Evolutionary conservation across 2,113 vertebrate species (phyloP).

Genomic region (Phocoena sinus): DNA sequence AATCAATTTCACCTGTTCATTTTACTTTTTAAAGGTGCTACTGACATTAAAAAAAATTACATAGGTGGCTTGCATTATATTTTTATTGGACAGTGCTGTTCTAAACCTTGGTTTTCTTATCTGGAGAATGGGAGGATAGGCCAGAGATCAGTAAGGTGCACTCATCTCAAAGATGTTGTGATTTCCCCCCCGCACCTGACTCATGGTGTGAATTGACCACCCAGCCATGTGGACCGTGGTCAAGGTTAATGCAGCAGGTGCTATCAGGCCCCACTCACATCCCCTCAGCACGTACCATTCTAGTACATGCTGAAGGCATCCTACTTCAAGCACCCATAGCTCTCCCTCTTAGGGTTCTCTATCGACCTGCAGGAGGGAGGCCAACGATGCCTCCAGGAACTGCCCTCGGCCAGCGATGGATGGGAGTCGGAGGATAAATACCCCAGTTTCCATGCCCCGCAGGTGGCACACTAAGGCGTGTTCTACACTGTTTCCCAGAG

Average conservation of each 20-base stretch:
- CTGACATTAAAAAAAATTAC: background rate
- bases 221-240: background rate
- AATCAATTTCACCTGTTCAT: background rate
- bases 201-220: background rate
- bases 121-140: background rate
- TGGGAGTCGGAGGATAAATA: background rate
- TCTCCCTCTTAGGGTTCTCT: background rate
- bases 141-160: background rate
- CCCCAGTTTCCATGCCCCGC: background rate
- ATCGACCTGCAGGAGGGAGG: background rate
- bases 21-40: background rate
- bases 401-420: background rate
- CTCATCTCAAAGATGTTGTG: background rate
- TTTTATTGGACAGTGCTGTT: background rate
- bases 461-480: background rate
- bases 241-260: background rate
- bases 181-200: background rate
- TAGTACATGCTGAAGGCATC: background rate
- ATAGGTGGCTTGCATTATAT: background rate
- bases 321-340: background rate
- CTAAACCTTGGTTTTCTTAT: slow-evolving; percentile 10
- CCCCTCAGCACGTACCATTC: background rate
- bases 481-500: background rate
- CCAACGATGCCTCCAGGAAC: background rate
- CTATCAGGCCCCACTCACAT: background rate